Conservation (phyloP, 2,797 vertebrate species). For the Halcyon badia region DNA sequence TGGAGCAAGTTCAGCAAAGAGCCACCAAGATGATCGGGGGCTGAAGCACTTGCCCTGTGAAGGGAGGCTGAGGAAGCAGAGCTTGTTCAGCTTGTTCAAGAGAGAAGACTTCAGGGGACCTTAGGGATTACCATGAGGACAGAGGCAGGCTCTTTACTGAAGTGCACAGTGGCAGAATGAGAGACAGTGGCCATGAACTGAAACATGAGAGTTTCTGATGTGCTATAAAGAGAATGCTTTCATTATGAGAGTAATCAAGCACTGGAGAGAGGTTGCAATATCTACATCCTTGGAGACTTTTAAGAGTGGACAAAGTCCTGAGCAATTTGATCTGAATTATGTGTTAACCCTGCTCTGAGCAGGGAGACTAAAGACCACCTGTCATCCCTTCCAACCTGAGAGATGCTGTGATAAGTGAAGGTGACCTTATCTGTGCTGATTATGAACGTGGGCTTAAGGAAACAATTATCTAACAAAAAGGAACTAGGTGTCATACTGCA, state of each 20-base stretch:
- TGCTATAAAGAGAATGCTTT: not conserved
- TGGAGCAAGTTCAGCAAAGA: not conserved
- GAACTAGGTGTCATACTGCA: not conserved
- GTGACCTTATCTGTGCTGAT: not conserved
- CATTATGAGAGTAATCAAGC: not conserved
- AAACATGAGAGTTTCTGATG: not conserved
- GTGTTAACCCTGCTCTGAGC: not conserved
- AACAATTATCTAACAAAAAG: not conserved
- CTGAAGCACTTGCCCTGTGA: not conserved
- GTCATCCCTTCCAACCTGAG: not conserved
- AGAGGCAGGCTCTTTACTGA: not conserved
- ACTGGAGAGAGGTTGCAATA: not conserved
- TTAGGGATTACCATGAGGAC: not conserved
- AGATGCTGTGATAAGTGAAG: not conserved
- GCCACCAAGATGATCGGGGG: rapidly evolving
- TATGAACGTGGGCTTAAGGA: not conserved
- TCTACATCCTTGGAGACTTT: not conserved
- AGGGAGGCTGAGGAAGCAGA: not conserved
- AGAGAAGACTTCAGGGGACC: not conserved
- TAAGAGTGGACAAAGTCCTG: not conserved
- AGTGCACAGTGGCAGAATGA: not conserved
- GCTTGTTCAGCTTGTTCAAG: not conserved
- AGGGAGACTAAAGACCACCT: not conserved
- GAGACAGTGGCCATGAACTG: not conserved
- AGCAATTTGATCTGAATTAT: not conserved